Evolutionary conservation across 2,113 vertebrate species (phyloP).

Genomic region (Brienomyrus longianalis): DNA sequence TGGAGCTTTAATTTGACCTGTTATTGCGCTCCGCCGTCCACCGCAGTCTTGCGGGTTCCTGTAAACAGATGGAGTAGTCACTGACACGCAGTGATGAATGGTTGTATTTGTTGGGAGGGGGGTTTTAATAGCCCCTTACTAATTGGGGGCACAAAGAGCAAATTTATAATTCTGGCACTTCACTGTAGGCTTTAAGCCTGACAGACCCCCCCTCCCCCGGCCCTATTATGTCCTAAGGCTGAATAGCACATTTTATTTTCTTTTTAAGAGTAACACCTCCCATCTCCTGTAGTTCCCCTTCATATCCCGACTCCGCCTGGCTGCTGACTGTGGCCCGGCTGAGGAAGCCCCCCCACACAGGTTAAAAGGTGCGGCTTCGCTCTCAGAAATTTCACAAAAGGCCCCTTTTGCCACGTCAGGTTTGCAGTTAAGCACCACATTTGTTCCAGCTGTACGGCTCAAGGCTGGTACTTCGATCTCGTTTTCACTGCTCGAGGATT

Average conservation of each 20-base stretch:
- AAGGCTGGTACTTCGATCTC: neutral
- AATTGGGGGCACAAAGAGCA: conserved; percentile 84
- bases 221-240: conserved; percentile 55
- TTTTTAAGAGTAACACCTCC: conserved; percentile 25
- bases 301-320: neutral
- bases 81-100: conserved; percentile 90
- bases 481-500: neutral
- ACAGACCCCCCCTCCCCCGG: conserved; percentile 54
- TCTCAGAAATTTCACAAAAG: neutral
- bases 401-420: neutral
- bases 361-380: neutral
- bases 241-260: conserved; percentile 54
- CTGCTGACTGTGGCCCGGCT: neutral
- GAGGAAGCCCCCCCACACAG: neutral
- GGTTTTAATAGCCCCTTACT: conserved; percentile 89
- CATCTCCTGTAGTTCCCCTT: conserved; percentile 31
- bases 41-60: conserved; percentile 56
- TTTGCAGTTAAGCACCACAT: neutral
- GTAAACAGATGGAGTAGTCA: conserved; percentile 73
- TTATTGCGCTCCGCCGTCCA: conserved; percentile 68
- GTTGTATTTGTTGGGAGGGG: conserved; percentile 82
- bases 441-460: neutral
- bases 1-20: conserved; percentile 78
- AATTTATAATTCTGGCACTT: conserved; percentile 86
- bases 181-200: conserved; percentile 75